Evolutionary conservation across 2,113 vertebrate genomes (phyloP).

Genomic region (Natator depressus): DNA sequence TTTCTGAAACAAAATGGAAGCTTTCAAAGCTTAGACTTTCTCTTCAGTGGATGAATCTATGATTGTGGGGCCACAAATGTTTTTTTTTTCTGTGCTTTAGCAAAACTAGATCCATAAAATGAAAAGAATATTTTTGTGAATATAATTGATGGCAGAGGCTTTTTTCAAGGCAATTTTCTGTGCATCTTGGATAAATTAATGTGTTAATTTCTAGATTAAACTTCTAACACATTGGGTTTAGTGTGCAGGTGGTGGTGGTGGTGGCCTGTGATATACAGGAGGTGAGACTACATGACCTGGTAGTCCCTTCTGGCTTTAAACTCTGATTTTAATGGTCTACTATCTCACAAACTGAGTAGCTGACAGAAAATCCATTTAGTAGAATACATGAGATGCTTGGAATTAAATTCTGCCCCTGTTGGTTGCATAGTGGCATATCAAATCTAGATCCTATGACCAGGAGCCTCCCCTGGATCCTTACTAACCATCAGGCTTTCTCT

Average conservation of each 20-base stretch:
- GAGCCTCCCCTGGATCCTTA: not conserved
- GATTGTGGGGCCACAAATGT: not conserved
- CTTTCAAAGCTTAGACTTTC: not conserved
- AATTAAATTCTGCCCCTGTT: not conserved
- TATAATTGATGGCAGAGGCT: not conserved
- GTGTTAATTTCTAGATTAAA: not conserved
- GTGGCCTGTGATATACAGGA: not conserved
- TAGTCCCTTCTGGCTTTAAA: not conserved
- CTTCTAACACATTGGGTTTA: not conserved
- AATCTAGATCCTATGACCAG: not conserved
- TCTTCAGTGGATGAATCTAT: not conserved
- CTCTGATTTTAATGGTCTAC: not conserved
- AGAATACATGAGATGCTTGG: not conserved
- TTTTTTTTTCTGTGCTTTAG: not conserved
- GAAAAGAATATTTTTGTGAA: not conserved
- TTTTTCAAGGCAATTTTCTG: not conserved
- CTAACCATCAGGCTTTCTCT: not conserved
- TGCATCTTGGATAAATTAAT: not conserved
- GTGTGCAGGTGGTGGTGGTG: not conserved
- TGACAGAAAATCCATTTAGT: not conserved
- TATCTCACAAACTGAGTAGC: not conserved
- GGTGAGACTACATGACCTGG: not conserved
- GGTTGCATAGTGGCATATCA: not conserved
- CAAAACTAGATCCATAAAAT: not conserved
- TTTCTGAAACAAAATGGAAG: constrained; percentile 2